Percentiles rank a stretch among this genome's conserved stretches.
These are phyloP conservation scores for Penaeus indicus DNA, from an alignment of 1,140 invertebrate genomes.

Conservation along the genomic window DNA sequence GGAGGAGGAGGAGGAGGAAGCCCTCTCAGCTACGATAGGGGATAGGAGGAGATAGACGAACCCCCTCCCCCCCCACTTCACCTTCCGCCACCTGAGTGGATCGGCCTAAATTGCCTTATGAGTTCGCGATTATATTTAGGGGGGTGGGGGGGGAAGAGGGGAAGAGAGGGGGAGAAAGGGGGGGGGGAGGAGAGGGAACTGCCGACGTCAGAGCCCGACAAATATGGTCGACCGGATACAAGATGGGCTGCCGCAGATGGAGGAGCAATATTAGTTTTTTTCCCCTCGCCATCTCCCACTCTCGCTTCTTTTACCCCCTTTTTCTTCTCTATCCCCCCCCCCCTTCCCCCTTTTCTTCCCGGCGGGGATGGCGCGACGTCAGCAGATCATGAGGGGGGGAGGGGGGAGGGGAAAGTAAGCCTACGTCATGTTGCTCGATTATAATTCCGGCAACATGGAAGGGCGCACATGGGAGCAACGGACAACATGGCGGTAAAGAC, in stretches of 20 bases:
- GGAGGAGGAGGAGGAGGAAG: no score
- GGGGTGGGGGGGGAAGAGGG: neutral
- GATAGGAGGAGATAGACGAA: no score
- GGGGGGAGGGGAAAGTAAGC: no score
- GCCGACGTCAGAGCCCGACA: slow-evolving; percentile 36
- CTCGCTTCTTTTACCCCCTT: neutral
- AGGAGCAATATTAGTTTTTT: slow-evolving; percentile 17
- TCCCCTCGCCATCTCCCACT: neutral
- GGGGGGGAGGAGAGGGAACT: neutral
- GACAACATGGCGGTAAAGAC: no score
- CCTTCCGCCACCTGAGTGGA: slow-evolving; percentile 52
- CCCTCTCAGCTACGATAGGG: no score
- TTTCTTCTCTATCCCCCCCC: neutral
- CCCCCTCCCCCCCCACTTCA: slow-evolving; percentile 15
- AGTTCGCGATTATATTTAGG: slow-evolving; percentile 53
- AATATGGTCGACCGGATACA: slow-evolving; percentile 42
- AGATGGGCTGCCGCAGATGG: slow-evolving; percentile 9
- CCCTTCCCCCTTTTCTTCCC: neutral
- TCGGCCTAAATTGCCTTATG: slow-evolving; percentile 56
- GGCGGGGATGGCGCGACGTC: neutral
- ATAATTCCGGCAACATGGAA: no score
- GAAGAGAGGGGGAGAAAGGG: neutral
- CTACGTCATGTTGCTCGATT: no score
- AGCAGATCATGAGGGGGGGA: no score
- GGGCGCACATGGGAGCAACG: no score